These are phyloP conservation scores for Leguminivora glycinivorella DNA, from an alignment of 1,140 invertebrate genomes.

Conservation along the genomic window DNA sequence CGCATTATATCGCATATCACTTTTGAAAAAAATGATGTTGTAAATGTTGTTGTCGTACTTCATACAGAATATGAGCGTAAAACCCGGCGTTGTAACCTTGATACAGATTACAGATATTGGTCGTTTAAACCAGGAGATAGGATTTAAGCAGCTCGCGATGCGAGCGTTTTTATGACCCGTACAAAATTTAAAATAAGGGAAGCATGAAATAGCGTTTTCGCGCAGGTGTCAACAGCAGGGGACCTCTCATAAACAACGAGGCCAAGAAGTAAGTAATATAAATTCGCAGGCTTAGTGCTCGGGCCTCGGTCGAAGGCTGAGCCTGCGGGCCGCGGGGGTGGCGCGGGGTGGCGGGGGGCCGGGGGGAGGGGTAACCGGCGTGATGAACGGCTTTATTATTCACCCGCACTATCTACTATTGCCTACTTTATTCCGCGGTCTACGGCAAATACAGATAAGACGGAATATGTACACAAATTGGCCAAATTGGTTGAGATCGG, in stretches of 20 bases:
- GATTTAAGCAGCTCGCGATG: background rate
- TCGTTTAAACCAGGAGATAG: background rate
- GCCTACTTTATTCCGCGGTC: slow-evolving; percentile 11
- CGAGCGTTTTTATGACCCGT: background rate
- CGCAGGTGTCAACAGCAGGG: slow-evolving; percentile 6
- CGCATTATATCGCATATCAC: too few relatives aligned
- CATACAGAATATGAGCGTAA: background rate
- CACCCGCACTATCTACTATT: slow-evolving; percentile 24
- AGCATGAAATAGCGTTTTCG: background rate
- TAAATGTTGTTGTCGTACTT: too few relatives aligned
- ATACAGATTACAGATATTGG: background rate
- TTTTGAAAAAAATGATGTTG: too few relatives aligned
- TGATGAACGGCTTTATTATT: slow-evolving; percentile 29
- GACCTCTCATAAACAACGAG: slow-evolving; percentile 14
- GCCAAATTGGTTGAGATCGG: background rate
- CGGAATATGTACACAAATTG: background rate
- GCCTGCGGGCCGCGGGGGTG: too few relatives aligned
- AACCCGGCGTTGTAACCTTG: background rate
- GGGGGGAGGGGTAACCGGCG: background rate
- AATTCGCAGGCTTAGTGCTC: slow-evolving; percentile 17
- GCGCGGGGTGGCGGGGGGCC: background rate
- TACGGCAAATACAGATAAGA: slow-evolving; percentile 1
- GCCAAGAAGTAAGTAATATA: slow-evolving; percentile 20
- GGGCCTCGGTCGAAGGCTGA: background rate
- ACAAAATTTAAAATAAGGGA: background rate